Conservation (phyloP, 2,888 invertebrate genomes). For the Bellardia pandia region DNA sequence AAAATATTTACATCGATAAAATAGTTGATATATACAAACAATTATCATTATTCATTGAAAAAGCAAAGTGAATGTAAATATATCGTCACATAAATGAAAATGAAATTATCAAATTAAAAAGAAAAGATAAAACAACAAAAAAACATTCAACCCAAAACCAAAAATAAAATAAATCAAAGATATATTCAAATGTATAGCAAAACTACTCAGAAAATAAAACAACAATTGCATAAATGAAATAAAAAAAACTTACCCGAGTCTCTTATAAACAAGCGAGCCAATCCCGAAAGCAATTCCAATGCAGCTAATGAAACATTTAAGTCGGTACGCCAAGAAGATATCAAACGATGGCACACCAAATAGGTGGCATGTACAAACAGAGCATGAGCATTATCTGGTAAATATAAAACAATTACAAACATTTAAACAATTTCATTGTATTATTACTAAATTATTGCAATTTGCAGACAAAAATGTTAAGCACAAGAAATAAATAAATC, state of each 20-base stretch:
- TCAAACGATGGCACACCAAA: slow-evolving; percentile 96
- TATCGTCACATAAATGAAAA: background rate
- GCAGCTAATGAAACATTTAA: slow-evolving; percentile 97
- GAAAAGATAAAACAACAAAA: slow-evolving; percentile 39
- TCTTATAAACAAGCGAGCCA: slow-evolving; percentile 94
- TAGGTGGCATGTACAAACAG: slow-evolving; percentile 96
- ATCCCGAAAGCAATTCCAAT: slow-evolving; percentile 94
- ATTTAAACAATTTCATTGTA: background rate
- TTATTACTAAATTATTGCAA: background rate
- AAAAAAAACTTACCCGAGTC: slow-evolving; percentile 89
- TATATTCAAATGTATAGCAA: slow-evolving; percentile 62
- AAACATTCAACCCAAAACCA: slow-evolving; percentile 70
- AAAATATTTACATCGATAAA: slow-evolving; percentile 17
- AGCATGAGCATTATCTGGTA: slow-evolving; percentile 92
- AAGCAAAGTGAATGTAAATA: background rate
- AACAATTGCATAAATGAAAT: slow-evolving; percentile 8
- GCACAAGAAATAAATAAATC: slow-evolving; percentile 67
- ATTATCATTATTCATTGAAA: background rate
- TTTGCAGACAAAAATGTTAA: slow-evolving; percentile 19
- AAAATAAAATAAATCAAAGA: slow-evolving; percentile 28
- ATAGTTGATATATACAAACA: background rate
- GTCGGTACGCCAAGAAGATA: slow-evolving; percentile 98
- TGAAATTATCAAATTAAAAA: slow-evolving; percentile 8
- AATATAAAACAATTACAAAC: slow-evolving; percentile 24
- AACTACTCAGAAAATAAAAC: slow-evolving; percentile 52